These are phyloP conservation scores for Entomobrya multifasciata DNA, from an alignment of 2,888 invertebrate species.

Conservation along the genomic window DNA sequence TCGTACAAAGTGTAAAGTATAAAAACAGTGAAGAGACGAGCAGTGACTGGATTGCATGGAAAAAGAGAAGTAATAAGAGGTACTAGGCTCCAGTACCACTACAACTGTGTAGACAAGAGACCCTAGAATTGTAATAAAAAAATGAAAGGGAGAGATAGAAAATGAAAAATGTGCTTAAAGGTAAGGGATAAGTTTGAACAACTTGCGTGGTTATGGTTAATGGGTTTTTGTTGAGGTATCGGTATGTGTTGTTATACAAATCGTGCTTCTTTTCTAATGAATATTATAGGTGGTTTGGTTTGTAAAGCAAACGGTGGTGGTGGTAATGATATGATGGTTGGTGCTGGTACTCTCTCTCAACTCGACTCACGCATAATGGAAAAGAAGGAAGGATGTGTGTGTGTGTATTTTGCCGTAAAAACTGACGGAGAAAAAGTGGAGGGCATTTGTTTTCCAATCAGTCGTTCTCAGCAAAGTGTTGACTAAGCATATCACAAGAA, in stretches of 20 bases:
- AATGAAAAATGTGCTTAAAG: constrained; percentile 59
- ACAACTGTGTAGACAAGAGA: constrained; percentile 18
- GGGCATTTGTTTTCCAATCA: constrained; percentile 73
- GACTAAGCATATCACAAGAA: constrained; percentile 67
- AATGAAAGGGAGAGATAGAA: constrained; percentile 42
- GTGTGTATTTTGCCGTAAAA: constrained; percentile 11
- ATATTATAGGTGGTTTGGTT: constrained; percentile 22
- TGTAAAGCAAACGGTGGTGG: background rate
- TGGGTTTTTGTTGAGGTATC: constrained; percentile 66
- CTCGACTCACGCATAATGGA: background rate
- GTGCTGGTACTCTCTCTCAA: background rate
- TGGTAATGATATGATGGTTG: background rate
- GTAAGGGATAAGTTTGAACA: constrained; percentile 60
- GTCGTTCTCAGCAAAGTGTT: constrained; percentile 67
- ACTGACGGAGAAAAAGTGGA: constrained; percentile 64
- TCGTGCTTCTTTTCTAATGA: too few relatives aligned
- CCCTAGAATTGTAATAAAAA: constrained; percentile 72
- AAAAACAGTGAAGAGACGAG: background rate
- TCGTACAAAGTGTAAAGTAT: background rate
- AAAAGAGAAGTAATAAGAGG: too few relatives aligned
- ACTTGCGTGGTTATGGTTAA: constrained; percentile 67
- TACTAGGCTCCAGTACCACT: background rate
- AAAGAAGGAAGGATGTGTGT: constrained; percentile 3
- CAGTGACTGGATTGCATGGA: constrained; percentile 22
- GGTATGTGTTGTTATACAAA: constrained; percentile 23